Evolutionary conservation across 2,797 vertebrate species (phyloP).

Genomic region (Natrix natrix): DNA sequence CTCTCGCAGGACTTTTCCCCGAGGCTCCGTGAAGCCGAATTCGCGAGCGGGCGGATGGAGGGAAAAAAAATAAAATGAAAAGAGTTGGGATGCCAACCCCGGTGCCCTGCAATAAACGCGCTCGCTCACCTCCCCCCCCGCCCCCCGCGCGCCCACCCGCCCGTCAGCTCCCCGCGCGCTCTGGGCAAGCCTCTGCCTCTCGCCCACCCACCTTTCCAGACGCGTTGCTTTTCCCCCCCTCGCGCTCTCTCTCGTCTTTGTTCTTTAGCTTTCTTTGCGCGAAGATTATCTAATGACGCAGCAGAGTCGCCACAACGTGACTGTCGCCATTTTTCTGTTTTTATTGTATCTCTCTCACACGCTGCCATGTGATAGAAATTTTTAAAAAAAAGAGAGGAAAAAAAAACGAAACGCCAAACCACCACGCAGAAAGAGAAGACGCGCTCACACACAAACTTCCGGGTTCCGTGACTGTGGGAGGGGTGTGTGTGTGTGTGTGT

Average conservation of each 20-base stretch:
- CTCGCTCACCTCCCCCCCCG: neutral
- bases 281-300: constrained; percentile 91
- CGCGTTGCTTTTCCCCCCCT: constrained; percentile 20
- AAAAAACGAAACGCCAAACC: constrained; percentile 46
- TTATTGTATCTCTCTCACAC: constrained; percentile 84
- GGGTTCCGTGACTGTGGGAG: constrained; percentile 68
- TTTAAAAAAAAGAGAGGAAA: constrained; percentile 43
- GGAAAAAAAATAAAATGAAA: too few species aligned
- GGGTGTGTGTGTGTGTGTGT: constrained; percentile 26
- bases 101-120: constrained; percentile 18
- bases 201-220: constrained; percentile 63
- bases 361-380: constrained; percentile 88
- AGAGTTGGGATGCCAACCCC: neutral
- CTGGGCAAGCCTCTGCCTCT: neutral
- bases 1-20: neutral
- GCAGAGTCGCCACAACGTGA: constrained; percentile 88
- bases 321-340: constrained; percentile 97
- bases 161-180: neutral
- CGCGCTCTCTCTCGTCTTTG: constrained; percentile 45
- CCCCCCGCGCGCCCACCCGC: neutral
- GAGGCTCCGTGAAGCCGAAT: neutral
- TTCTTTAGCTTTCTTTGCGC: constrained; percentile 75
- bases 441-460: constrained; percentile 73
- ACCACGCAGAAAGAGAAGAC: constrained; percentile 31
- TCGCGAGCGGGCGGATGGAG: neutral